A percentile compares a stretch with the other conserved stretches of the same genome.
Conservation (phyloP, 2,797 vertebrate genomes). For the Bucorvus abyssinicus region DNA sequence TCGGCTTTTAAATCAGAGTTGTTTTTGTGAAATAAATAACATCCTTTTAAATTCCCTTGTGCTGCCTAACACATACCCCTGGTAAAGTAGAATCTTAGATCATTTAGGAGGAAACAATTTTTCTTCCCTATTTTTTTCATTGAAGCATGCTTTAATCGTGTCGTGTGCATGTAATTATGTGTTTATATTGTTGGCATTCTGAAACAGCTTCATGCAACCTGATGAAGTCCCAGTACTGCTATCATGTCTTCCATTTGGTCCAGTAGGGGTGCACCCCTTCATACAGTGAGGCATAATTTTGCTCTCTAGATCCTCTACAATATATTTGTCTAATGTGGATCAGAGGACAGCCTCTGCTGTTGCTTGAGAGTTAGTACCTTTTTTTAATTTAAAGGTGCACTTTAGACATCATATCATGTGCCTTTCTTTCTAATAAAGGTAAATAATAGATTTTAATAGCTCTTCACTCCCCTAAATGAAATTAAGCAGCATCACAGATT, state of each 20-base stretch:
- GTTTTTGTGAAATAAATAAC: neutral
- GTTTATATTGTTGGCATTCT: neutral
- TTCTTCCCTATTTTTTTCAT: neutral
- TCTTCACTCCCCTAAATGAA: neutral
- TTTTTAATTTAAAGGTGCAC: neutral
- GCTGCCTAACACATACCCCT: neutral
- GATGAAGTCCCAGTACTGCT: neutral
- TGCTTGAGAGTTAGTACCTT: neutral
- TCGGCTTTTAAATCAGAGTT: neutral
- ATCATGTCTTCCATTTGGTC: neutral
- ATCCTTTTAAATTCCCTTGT: conserved; percentile 10
- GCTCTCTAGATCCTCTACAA: neutral
- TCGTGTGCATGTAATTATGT: conserved; percentile 30
- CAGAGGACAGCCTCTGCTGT: neutral
- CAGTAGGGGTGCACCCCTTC: neutral
- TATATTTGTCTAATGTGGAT: neutral
- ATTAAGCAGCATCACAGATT: neutral
- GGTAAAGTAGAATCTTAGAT: conserved; percentile 13
- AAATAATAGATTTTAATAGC: neutral
- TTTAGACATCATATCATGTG: neutral
- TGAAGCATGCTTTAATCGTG: conserved; percentile 36
- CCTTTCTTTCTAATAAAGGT: neutral
- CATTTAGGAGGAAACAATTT: neutral
- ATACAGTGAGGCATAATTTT: neutral
- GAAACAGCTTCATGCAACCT: neutral